These are phyloP conservation scores for Sparus aurata DNA, from an alignment of 2,797 vertebrate genomes.

Conservation along the genomic window DNA sequence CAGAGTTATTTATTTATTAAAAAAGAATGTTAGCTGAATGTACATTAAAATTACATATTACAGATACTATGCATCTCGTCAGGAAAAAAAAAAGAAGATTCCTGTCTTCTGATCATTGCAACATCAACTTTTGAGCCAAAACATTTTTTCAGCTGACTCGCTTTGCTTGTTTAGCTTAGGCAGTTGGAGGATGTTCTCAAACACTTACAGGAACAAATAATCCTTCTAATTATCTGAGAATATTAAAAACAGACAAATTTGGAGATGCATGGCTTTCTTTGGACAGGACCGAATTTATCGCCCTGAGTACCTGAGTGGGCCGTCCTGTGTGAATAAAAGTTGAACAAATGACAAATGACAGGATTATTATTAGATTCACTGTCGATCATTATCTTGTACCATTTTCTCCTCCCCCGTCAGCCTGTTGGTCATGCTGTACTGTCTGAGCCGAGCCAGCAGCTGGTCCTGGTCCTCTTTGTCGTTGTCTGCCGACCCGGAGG, in stretches of 20 bases:
- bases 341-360: not conserved
- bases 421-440: constrained; percentile 84
- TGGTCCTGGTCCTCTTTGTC: constrained; percentile 85
- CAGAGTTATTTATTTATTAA: not conserved
- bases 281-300: not conserved
- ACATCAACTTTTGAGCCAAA: not conserved
- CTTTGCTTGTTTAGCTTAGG: not conserved
- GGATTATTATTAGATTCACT: not conserved
- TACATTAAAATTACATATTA: not conserved
- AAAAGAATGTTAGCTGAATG: not conserved
- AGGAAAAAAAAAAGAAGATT: not conserved
- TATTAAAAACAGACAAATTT: too few species aligned
- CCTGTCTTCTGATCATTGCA: not conserved
- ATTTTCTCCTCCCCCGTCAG: constrained; percentile 37
- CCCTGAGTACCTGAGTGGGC: not conserved
- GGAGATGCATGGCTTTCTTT: too few species aligned
- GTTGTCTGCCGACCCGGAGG: constrained; percentile 82
- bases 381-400: not conserved
- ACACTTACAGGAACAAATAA: too few species aligned
- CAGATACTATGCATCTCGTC: not conserved
- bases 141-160: not conserved
- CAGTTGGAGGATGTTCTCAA: too few species aligned
- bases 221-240: too few species aligned
- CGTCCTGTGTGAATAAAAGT: not conserved
- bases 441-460: constrained; percentile 80